Evolutionary conservation across 2,888 invertebrate species (phyloP).

Genomic region (Villa cingulata): DNA sequence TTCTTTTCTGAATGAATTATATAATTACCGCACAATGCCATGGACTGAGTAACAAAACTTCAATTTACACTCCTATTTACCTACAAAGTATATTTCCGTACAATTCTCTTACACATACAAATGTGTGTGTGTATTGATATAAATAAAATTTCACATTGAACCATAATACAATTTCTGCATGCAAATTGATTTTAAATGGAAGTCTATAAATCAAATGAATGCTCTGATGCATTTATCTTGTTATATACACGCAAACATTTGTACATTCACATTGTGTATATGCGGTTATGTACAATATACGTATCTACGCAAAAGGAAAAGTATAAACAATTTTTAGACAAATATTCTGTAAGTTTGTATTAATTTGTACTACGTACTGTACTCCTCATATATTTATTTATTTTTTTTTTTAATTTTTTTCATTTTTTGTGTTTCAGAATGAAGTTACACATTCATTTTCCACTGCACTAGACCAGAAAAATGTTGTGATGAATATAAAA

Average conservation of each 20-base stretch:
- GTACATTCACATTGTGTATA: too few relatives aligned
- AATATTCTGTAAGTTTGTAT: too few relatives aligned
- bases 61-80: too few relatives aligned
- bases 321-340: too few relatives aligned
- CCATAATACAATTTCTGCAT: background rate
- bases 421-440: background rate
- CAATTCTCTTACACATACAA: too few relatives aligned
- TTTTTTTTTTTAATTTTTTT: background rate
- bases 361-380: background rate
- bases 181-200: background rate
- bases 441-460: background rate
- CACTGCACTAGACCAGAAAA: background rate
- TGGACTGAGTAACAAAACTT: too few relatives aligned
- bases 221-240: background rate
- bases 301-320: too few relatives aligned
- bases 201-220: background rate
- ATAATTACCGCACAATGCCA: too few relatives aligned
- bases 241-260: too few relatives aligned
- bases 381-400: background rate
- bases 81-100: background rate
- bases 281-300: too few relatives aligned
- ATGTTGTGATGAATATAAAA: background rate
- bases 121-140: too few relatives aligned
- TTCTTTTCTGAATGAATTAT: too few relatives aligned
- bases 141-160: background rate